phyloP scores from a whole-genome alignment of 35 echinoderm and acorn worm genomes.

The Ophiothrix spiculata region DNA sequence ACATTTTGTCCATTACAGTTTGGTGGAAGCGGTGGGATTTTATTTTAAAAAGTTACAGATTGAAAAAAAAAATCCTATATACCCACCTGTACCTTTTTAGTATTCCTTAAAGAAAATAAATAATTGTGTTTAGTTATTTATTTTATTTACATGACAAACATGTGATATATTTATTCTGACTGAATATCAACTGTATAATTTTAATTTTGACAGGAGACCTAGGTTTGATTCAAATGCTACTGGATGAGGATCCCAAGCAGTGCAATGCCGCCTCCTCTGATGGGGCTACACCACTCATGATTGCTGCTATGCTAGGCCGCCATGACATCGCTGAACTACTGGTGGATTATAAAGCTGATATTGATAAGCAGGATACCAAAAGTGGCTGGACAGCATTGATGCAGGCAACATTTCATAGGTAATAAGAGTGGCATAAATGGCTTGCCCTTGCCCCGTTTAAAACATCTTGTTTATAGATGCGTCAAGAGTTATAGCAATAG shows the following conservation, averaged over 20 bases:
- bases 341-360: slow-evolving; percentile 68
- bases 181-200: not conserved
- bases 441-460: no score
- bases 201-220: slow-evolving; percentile 43
- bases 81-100: no score
- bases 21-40: no score
- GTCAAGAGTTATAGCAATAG: no score
- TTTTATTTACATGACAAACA: no score
- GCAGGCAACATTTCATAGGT: slow-evolving; percentile 96
- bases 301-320: slow-evolving; percentile 73
- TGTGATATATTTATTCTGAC: no score
- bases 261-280: slow-evolving; percentile 70
- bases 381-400: slow-evolving; percentile 93
- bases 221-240: slow-evolving; percentile 43
- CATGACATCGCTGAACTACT: slow-evolving; percentile 76
- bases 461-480: no score
- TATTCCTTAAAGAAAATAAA: no score
- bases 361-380: slow-evolving; percentile 78
- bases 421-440: not conserved
- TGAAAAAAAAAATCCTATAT: no score
- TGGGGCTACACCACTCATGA: slow-evolving; percentile 90
- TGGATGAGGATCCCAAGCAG: slow-evolving; percentile 74
- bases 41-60: no score
- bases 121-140: no score
- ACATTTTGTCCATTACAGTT: no score